Base-by-base conservation (phyloP, 2,797 vertebrate species). In the Lacerta agilis region DNA sequence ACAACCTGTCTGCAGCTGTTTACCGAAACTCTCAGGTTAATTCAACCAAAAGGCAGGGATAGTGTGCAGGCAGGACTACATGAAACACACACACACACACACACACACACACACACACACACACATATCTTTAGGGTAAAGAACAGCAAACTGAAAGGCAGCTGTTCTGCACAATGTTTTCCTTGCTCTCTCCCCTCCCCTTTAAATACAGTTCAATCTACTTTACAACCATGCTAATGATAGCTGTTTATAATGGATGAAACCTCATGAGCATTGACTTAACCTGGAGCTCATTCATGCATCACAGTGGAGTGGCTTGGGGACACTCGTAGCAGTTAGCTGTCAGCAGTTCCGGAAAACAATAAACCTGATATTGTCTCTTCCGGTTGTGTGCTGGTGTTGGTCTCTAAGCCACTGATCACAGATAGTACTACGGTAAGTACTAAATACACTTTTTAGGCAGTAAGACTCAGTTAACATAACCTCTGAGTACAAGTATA, bases 1-100 rank as follows among this genome's bases (percentile, higher is more conserved):
- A 94, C 93, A 95, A 92, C 94, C 91, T 69, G 87, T 91, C 69
- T 95, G 61, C 83, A 86, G 93, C 91, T 96, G 94, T 97, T 97
- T 96, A 91, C 86, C 92, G 87, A 92, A 2, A 0, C 8, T 91
- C 93, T 90, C 85, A 38, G 90, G 84, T n/a, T 81, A 88, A 92
- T 84, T 92, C 88, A 88, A 90, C 92, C 55, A 88, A 94, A 95
- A 94, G 90, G 10, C 71, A 83, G 85, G 89, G 92, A 91, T 95
- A 94, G 93, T 69, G 77, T 23, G 58, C 7, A 25, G 76, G 80
- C 20, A 89, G 67, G 66, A 8, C 33, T 29, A 66, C 4, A 23
- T 64, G 61, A 64, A 61, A 23, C 55, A 49, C 88, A 89, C 13
- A 55, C 13, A 49, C 45, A 49, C 45, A 49, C 10, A 83, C 10